Evolutionary conservation across 1,140 invertebrate genomes (phyloP), one percentile per base, ranked within the genome.

Genomic region (Lamellibrachia luymesi): DNA sequence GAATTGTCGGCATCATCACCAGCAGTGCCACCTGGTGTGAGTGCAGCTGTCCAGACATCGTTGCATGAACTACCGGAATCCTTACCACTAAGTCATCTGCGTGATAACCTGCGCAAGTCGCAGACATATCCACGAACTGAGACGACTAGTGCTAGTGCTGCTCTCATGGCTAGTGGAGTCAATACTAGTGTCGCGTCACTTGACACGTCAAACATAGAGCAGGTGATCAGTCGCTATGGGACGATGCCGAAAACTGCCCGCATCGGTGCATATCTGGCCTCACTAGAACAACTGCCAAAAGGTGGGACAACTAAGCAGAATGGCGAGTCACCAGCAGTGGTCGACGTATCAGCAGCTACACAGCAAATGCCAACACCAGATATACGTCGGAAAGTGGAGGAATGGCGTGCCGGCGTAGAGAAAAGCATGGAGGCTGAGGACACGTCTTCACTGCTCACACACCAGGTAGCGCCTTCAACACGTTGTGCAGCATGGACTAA

Each of bases 201-300:
- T 93, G 99, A 99, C 97, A 98, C 99, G 94, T 98, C 99, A 96
- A 99, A 99, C 97, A 98, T 99, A 92, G 98, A 99, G 95, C 97
- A 98, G 94, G 98, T 98, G 7, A 99, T 99, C 93, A 99, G 98
- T 96, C 97, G 98, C n/a, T 99, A 99, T 96, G 99, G 99, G 6
- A 99, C 99, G 17, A 96, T 97, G 92, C 99, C 99, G 0, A 99
- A 99, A 96, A 98, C 98, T 91, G 98, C 98, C 22, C 97, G 99
- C 56, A 99, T 99, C 94, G 98, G 98, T 17, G 98, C 98, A 0
- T 99, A 99, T 96, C 96, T 99, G 25, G 98, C 99, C 95, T 99
- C 98, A 0, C 96, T 99, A 93, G 95, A 96, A 92, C 93, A 94
- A 90, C 94, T 94, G 38, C 91, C 94, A 2, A 93, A 95, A 13